Evolutionary conservation across 92 coral and sea anemone genomes (phyloP).

Genomic region (Actinostola sp.): DNA sequence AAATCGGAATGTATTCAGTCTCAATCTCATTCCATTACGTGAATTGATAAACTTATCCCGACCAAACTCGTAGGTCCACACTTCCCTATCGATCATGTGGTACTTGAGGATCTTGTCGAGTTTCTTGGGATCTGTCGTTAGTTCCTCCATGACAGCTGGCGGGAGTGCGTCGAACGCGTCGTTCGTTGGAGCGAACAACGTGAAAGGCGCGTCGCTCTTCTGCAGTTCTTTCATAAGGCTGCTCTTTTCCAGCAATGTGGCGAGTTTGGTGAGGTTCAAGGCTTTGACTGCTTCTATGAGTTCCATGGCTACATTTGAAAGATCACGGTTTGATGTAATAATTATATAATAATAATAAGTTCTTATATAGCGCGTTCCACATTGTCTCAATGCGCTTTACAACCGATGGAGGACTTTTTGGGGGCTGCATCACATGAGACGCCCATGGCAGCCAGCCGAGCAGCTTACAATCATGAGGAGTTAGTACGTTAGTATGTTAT

Average conservation of each 20-base stretch:
- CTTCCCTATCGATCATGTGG: slow-evolving; percentile 64
- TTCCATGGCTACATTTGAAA: slow-evolving; percentile 68
- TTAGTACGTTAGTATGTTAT: too few species aligned
- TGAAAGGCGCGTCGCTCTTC: slow-evolving; percentile 49
- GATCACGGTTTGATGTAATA: too few species aligned
- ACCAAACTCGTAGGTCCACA: slow-evolving; percentile 77
- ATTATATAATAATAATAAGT: too few species aligned
- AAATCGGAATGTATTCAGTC: slow-evolving; percentile 74
- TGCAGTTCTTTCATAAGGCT: slow-evolving; percentile 44
- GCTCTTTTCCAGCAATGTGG: slow-evolving; percentile 49
- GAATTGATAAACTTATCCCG: slow-evolving; percentile 69
- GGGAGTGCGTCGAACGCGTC: slow-evolving; percentile 79
- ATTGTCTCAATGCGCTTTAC: too few species aligned
- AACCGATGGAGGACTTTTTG: too few species aligned
- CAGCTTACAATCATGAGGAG: too few species aligned
- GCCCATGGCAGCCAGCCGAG: too few species aligned
- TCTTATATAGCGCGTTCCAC: too few species aligned
- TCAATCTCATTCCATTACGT: slow-evolving; percentile 48
- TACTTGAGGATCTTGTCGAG: slow-evolving; percentile 64
- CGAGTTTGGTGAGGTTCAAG: slow-evolving; percentile 69
- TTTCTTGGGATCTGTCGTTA: slow-evolving; percentile 49
- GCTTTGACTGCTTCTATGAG: slow-evolving; percentile 67
- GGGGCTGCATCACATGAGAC: too few species aligned
- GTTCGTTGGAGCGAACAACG: slow-evolving; percentile 89
- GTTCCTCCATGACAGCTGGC: slow-evolving; percentile 35